phyloP scores from a whole-genome alignment of 2,113 vertebrate genomes.

The Butorides virescens region DNA sequence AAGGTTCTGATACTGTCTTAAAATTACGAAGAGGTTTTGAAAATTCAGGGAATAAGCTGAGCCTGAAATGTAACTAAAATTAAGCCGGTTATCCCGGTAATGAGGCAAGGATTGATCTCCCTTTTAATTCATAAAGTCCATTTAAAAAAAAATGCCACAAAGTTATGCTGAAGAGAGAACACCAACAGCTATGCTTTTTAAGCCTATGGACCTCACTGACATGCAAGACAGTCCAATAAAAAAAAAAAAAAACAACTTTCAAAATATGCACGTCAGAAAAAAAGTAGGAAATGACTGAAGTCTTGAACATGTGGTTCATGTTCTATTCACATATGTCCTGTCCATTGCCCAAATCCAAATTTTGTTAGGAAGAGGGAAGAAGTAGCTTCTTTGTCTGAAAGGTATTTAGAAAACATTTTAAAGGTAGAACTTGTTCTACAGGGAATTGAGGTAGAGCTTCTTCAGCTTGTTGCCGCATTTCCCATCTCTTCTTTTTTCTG shows the following conservation, averaged over 20 bases:
- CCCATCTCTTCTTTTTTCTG: neutral
- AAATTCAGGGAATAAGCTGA: neutral
- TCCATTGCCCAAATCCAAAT: neutral
- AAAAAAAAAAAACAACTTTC: neutral
- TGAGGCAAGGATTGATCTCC: neutral
- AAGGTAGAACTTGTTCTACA: neutral
- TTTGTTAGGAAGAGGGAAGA: neutral
- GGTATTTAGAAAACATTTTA: neutral
- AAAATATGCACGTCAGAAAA: neutral
- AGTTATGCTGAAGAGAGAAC: neutral
- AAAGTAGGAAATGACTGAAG: neutral
- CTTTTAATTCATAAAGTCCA: neutral
- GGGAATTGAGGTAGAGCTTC: neutral
- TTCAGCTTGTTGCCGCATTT: neutral
- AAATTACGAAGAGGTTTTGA: neutral
- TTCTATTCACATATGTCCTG: neutral
- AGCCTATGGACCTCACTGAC: neutral
- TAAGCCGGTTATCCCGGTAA: neutral
- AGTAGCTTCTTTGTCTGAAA: neutral
- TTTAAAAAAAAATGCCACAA: neutral
- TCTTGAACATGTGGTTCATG: neutral
- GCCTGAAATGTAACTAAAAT: neutral
- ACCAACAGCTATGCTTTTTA: neutral
- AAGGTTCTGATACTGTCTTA: neutral
- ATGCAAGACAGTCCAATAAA: neutral